Conservation (phyloP, 2,113 vertebrate species). For the Bombycilla garrulus region DNA sequence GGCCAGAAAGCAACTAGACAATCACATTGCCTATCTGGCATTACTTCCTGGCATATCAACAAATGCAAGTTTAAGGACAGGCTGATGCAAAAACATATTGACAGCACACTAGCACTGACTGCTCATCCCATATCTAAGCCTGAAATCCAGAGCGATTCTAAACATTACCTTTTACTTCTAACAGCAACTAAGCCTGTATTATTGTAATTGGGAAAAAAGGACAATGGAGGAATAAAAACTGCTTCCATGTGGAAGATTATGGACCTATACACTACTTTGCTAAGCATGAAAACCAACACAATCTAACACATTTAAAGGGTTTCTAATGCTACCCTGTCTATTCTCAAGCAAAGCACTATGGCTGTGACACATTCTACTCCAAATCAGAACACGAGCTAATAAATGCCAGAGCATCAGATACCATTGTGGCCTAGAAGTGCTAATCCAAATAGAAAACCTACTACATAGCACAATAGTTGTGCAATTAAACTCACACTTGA, state of each 20-base stretch:
- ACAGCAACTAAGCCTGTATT: not conserved
- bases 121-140: not conserved
- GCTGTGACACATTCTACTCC: not conserved
- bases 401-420: not conserved
- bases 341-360: not conserved
- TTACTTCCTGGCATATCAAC: not conserved
- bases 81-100: not conserved
- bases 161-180: not conserved
- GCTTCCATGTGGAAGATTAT: not conserved
- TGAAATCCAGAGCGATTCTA: not conserved
- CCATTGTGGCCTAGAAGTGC: not conserved
- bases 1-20: not conserved
- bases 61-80: not conserved
- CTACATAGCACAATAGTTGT: not conserved
- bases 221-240: not conserved
- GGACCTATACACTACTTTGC: not conserved
- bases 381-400: not conserved
- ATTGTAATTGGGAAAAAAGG: not conserved
- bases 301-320: not conserved
- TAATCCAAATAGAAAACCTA: not conserved
- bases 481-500: not conserved
- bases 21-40: not conserved
- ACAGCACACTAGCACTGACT: not conserved
- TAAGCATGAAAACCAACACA: not conserved
- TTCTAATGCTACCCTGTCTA: not conserved